Base-by-base conservation (phyloP, 2,888 invertebrate species). In the Cephonodes hylas region DNA sequence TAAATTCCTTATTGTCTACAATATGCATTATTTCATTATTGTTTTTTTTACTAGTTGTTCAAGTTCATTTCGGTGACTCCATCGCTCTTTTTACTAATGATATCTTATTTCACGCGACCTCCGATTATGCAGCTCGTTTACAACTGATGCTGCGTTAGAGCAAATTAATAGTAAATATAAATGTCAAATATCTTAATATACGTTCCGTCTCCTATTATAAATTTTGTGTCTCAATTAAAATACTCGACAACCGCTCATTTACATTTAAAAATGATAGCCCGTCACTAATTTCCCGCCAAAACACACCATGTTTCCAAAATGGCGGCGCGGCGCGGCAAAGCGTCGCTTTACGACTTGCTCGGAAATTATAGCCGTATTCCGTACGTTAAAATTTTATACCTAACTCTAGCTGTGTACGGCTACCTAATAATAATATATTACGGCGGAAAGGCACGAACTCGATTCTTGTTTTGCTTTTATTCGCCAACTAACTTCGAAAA, bases 321-420 rank as follows among this genome's bases (percentile, higher is more conserved):
- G 85, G 87, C 85, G 38, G 38, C 76, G 81, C 67, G 73, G 74
- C 72, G 73, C 64, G 72, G 75, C 78, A 38, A 56, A 58, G 77
- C 75, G 79, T 79, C 84, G 83, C 80, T 90, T 90, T 90, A 90
- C 86, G 90, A 87, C 84, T 86, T 84, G 80, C 82, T 80, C 81
- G 86, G 82, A 89, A 89, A 89, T 89, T 90, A 89, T 86, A 77
- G 80, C 75, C 70, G 72, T 79, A 80, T 81, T 80, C 15, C 83
- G 84, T 85, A 81, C 84, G 85, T 87, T 86, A 88, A 88, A 89
- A 82, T 90, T 90, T 91, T 85, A 89, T 85, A 81, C 76, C 73
- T 74, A 62, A 69, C 72, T 23, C 46, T 77, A 75, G 75, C 77
- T 76, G 76, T 76, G 76, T 74, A 77, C 73, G 70, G 58, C 72